Conservation (phyloP, 2,888 invertebrate species). For the Smittia aterrima region DNA sequence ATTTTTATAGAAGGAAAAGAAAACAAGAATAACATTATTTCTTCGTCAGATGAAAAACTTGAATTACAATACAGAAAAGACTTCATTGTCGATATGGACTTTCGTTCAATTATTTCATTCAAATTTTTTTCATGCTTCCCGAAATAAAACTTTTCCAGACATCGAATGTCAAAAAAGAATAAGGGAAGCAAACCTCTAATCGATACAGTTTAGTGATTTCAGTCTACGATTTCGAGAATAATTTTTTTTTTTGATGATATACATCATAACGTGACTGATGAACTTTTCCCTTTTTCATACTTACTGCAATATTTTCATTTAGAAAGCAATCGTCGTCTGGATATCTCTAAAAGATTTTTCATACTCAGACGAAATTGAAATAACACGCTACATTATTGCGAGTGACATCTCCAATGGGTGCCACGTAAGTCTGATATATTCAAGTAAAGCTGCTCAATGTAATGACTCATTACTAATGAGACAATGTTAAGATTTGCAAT, state of each 20-base stretch:
- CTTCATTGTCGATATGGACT: conserved; percentile 31
- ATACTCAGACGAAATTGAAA: no score
- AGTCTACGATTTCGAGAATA: no score
- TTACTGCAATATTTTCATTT: neutral
- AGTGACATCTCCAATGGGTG: neutral
- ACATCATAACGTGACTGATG: no score
- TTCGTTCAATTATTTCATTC: conserved; percentile 40
- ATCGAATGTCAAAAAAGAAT: neutral
- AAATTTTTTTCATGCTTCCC: conserved; percentile 27
- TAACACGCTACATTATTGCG: neutral
- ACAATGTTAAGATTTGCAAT: neutral
- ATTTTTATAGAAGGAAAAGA: conserved; percentile 29
- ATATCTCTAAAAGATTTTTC: neutral
- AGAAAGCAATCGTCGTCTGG: neutral
- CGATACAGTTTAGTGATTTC: no score
- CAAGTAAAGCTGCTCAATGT: neutral
- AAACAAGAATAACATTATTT: conserved; percentile 35
- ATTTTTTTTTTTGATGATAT: no score
- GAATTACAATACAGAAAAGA: conserved; percentile 35
- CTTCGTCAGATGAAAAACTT: conserved; percentile 21
- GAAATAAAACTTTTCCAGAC: neutral
- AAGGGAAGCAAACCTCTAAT: neutral
- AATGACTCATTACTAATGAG: neutral
- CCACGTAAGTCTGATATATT: neutral
- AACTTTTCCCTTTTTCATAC: neutral